These are phyloP conservation scores for Xenotilapia caudafasciata DNA, from an alignment of 2,113 vertebrate species.

Conservation along the genomic window DNA sequence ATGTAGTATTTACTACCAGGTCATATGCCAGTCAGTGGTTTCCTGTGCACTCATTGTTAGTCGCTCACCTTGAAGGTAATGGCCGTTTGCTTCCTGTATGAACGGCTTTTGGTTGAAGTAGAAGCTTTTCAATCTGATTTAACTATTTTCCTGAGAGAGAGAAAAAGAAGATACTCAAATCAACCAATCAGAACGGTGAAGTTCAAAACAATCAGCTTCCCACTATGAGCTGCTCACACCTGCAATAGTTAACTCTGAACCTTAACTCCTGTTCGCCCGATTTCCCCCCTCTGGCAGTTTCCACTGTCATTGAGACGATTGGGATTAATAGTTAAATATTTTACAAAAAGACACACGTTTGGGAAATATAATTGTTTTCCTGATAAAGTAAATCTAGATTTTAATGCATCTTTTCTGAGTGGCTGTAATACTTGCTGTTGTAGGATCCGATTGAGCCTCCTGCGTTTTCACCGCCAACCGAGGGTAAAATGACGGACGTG, in stretches of 20 bases:
- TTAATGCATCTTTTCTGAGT: background rate
- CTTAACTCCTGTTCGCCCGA: fast-evolving
- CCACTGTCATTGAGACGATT: background rate
- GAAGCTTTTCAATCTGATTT: background rate
- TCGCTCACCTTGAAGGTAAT: background rate
- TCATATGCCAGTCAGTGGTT: background rate
- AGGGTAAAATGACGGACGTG: background rate
- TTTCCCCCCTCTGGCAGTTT: background rate
- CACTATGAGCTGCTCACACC: background rate
- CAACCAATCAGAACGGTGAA: background rate
- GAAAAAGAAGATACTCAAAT: background rate
- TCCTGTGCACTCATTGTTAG: background rate
- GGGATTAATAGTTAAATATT: background rate
- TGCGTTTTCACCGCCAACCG: background rate
- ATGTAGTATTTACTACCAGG: background rate
- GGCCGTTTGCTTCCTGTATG: background rate
- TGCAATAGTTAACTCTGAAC: background rate
- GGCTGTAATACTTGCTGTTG: background rate
- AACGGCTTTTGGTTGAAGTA: fast-evolving
- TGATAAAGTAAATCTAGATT: background rate
- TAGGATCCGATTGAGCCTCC: background rate
- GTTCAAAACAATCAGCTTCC: background rate
- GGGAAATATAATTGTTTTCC: background rate
- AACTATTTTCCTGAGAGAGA: background rate
- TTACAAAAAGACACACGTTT: background rate